A percentile compares a stretch with the other conserved stretches of the same genome.
Conservation (phyloP, 1,140 invertebrate species). For the Coelopa frigida region DNA sequence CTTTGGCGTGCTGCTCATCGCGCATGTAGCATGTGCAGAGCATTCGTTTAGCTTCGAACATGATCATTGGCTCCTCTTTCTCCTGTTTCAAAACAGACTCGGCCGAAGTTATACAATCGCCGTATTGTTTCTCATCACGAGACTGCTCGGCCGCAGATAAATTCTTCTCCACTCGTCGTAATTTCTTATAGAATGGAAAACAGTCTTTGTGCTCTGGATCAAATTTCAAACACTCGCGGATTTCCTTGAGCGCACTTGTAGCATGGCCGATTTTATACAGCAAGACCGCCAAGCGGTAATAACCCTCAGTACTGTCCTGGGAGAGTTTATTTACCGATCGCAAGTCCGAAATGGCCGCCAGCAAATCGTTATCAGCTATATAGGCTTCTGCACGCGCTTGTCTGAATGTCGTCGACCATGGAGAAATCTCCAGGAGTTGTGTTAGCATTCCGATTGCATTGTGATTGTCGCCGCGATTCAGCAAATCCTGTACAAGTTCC, state of each 20-base stretch:
- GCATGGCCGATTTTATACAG: constrained; percentile 89
- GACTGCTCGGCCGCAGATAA: constrained; percentile 65
- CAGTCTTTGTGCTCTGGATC: constrained; percentile 97
- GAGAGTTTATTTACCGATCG: constrained; percentile 82
- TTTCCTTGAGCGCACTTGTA: constrained; percentile 82
- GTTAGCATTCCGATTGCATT: constrained; percentile 65
- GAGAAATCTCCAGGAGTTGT: constrained; percentile 75
- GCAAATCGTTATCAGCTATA: constrained; percentile 67
- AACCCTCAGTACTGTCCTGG: constrained; percentile 86
- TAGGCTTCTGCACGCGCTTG: constrained; percentile 83
- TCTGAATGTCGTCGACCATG: constrained; percentile 78
- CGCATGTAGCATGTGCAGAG: constrained; percentile 69
- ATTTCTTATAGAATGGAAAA: constrained; percentile 92
- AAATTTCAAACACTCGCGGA: constrained; percentile 94
- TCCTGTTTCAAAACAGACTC: constrained; percentile 64
- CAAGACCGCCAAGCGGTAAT: constrained; percentile 71
- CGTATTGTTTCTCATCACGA: constrained; percentile 62
- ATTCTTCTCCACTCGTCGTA: constrained; percentile 92
- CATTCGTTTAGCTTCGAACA: constrained; percentile 64
- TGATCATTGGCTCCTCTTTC: constrained; percentile 60
- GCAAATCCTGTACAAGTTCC: constrained; percentile 58
- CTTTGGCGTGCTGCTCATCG: constrained; percentile 58
- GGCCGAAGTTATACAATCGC: constrained; percentile 68
- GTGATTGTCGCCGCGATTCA: constrained; percentile 58
- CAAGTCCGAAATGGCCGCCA: constrained; percentile 86